Base-by-base conservation (phyloP, 2,113 vertebrate species). In the Pituophis catenifer region DNA sequence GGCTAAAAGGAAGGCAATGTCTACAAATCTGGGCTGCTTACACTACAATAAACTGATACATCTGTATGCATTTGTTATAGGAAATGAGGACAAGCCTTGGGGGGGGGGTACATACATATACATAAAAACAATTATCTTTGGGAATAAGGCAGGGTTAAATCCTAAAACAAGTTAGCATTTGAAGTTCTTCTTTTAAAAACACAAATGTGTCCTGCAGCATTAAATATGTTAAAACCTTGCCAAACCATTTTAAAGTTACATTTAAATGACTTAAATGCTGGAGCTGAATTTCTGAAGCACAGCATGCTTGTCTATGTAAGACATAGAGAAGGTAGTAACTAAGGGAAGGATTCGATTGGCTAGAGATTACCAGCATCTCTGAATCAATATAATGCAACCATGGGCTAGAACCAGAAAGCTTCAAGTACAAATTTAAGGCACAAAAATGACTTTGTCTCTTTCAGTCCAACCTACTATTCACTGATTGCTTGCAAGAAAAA, bases 221-320 rank as follows among this genome's bases (percentile, higher is more conserved):
- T 54, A 86, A 93, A 86, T 81, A 44, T 86, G 86, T 90, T 86
- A 90, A 93, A 65, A 53, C 54, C 29, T 92, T 93, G 55, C 55
- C n/a, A 90, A 90, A 50, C 48, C 11, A 33, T 81, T 81, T 81
- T 86, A 1, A 62, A 93, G 10, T 58, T n/a, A 65, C 21, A 62
- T 11, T 2, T 90, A 93, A 93, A 50, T 54, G 24, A 50, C n/a
- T 93, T 87, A 90, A 29, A 62, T 2, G 29, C 38, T n/a, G 38
- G 53, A 86, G 54, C 57, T 59, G 91, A 70, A 88, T 50, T 11
- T 52, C 26, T 17, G 38, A 93, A 86, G 70, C 11, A 90, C 92
- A 86, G 29, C 15, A 8, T 86, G 75, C 53, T 81, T 81, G 75
- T 90, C 89, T 59, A 12, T 9, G 24, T 52, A 90, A 90, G 70